Evolutionary conservation across 2,888 invertebrate genomes (phyloP).

Genomic region (Baccha elongata): DNA sequence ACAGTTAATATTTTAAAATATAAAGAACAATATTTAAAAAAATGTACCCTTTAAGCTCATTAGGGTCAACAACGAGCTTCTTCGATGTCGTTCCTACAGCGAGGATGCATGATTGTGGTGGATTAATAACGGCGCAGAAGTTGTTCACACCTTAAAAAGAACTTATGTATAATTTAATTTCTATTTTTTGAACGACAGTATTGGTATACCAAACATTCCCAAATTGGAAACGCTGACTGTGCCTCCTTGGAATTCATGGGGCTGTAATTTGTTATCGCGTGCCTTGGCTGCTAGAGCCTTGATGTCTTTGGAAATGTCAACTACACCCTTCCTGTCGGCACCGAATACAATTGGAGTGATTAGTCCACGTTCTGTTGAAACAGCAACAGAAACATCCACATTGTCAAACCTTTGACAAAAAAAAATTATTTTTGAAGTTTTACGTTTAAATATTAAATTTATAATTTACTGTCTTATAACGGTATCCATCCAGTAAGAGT

Average conservation of each 20-base stretch:
- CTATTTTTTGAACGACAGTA: no score
- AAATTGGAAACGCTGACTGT: slow-evolving; percentile 97
- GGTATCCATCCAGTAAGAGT: slow-evolving; percentile 97
- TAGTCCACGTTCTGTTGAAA: slow-evolving; percentile 96
- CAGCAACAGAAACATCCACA: slow-evolving; percentile 98
- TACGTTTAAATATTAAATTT: neutral
- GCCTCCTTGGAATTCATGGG: slow-evolving; percentile 98
- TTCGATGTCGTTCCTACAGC: slow-evolving; percentile 93
- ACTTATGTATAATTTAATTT: neutral
- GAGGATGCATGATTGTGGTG: slow-evolving; percentile 96
- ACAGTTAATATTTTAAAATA: neutral
- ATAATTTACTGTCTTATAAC: slow-evolving; percentile 93
- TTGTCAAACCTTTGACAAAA: slow-evolving; percentile 89
- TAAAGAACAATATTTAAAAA: slow-evolving; percentile 20
- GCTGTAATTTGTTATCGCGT: slow-evolving; percentile 93
- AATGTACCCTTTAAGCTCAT: slow-evolving; percentile 90
- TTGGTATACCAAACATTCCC: slow-evolving; percentile 91
- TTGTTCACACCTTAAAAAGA: slow-evolving; percentile 87
- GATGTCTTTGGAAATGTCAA: slow-evolving; percentile 91
- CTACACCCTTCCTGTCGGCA: slow-evolving; percentile 94
- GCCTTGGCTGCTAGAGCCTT: slow-evolving; percentile 93
- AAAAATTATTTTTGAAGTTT: no score
- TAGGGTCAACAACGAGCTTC: slow-evolving; percentile 88
- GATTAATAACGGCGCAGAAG: slow-evolving; percentile 97
- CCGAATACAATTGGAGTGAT: slow-evolving; percentile 98